Base-by-base conservation (phyloP, 2,113 vertebrate species). In the Rhinoderma darwinii region DNA sequence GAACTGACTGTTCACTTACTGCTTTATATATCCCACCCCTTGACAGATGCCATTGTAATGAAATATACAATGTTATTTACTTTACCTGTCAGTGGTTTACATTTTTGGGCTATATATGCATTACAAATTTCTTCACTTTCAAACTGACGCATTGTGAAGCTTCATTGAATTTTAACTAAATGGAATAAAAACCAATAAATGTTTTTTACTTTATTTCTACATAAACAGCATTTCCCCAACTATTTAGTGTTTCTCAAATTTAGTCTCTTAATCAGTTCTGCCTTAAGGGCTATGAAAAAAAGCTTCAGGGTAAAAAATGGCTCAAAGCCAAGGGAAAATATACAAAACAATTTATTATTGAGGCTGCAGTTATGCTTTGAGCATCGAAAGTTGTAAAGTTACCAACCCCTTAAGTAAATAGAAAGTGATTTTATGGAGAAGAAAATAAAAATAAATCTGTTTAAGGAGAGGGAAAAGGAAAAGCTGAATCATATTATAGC, bases 371-470 rank as follows among this genome's bases (percentile, higher is more conserved):
- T 75, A 27, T 87, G 86, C 79, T 75, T 63, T 37, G 43, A 75
- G 68, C 78, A 70, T 82, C 20, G n/a, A 37, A 87, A 74, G 79
- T 82, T 87, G 79, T 87, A 87, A 82, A 82, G 86, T 82, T 73
- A 82, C 63, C 86, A 87, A 63, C 70, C 70, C 68, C 68, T 74
- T 47, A 87, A 73, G 66, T 87, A 72, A 82, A 87, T 82, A 56
- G 51, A 87, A 87, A 75, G 79, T 82, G 79, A 87, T 82, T 87
- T 87, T 82, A 87, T 74, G 32, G 54, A 63, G 50, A 72, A 75
- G 10, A 82, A 87, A 87, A 87, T 82, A 74, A 82, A 87, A 82
- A 82, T 82, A 87, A 87, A 87, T 87, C 68, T 75, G 47, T 87
- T 87, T 87, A 87, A 35, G 68, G 44, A 87, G 51, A 74, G 50